Evolutionary conservation across 2,797 vertebrate genomes (phyloP).

Genomic region (Merluccius polli): DNA sequence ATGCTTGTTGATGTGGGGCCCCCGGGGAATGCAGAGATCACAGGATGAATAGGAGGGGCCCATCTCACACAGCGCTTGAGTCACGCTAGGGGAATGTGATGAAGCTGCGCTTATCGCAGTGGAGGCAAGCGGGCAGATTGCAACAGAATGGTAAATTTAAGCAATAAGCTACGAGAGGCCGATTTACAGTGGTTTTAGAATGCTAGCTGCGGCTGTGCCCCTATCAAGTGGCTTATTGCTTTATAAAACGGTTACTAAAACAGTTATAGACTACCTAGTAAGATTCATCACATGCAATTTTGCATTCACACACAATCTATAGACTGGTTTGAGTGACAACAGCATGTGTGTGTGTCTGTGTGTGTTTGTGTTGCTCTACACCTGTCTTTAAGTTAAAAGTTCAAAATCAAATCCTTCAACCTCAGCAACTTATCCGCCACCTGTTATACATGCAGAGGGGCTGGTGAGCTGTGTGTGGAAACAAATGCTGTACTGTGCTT

Average conservation of each 20-base stretch:
- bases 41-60: conserved; percentile 57
- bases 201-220: no score
- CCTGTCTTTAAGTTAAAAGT: conserved; percentile 22
- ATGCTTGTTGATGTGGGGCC: conserved; percentile 33
- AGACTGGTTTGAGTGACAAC: conserved; percentile 28
- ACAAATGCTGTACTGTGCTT: conserved; percentile 60
- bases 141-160: conserved; percentile 28
- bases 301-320: neutral
- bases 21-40: conserved; percentile 51
- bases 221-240: no score
- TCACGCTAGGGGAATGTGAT: conserved; percentile 73
- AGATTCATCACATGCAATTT: no score
- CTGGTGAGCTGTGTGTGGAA: conserved; percentile 16
- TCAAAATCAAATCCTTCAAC: conserved; percentile 48
- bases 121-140: neutral
- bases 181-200: no score
- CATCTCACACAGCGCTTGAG: conserved; percentile 52
- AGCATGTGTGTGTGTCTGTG: conserved; percentile 18
- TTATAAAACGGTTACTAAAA: no score
- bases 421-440: conserved; percentile 29
- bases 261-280: no score
- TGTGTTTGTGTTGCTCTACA: conserved; percentile 9
- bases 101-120: conserved; percentile 64
- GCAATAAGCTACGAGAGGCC: no score
- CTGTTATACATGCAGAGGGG: conserved; percentile 21